Evolutionary conservation across 2,888 invertebrate genomes (phyloP), one percentile per base, ranked within the genome.

Genomic region (Incurvaria masculella): DNA sequence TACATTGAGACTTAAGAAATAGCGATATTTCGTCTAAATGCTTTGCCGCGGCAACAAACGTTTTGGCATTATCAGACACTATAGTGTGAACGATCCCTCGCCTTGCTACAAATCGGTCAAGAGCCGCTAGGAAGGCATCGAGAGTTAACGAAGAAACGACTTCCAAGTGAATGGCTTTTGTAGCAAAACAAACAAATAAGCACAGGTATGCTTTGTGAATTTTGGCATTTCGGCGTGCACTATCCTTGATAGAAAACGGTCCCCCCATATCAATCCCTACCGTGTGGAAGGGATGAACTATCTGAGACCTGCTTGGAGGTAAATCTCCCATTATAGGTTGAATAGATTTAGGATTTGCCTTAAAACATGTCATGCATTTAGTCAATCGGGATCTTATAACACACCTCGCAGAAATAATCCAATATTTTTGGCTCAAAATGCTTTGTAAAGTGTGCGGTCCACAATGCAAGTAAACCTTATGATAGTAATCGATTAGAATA

Each of bases 171-270:
- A 57, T 53, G 5, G 55, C 56, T 42, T 51, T 52, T 2, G 58
- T 57, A 1, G 54, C 39, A 43, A 55, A 54, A 48, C 60, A 62
- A 2, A 61, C 52, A 50, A 57, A 61, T n/a, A 57, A 10, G 19
- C 52, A 51, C n/a, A 62, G 48, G 47, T 59, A 60, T 10, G 52
- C 52, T 46, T 61, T 61, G 2, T 23, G 47, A 1, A 49, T 49
- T 39, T 51, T 49, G 1, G 49, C 46, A 21, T 57, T 56, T 14
- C 57, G 20, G 8, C 51, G 43, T 17, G 2, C 20, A 8, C 45
- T 26, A 3, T 53, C 50, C 18, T 53, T 49, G 5, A 57, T 45
- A 2, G 27, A 21, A 21, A 33, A 33, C 33, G 33, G 33, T 4
- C 33, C 33, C 3, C 33, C 33, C 33, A 33, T 33, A n/a, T 33